These are phyloP conservation scores for Pseudonaja textilis DNA, from an alignment of 2,113 vertebrate genomes.

Conservation along the genomic window DNA sequence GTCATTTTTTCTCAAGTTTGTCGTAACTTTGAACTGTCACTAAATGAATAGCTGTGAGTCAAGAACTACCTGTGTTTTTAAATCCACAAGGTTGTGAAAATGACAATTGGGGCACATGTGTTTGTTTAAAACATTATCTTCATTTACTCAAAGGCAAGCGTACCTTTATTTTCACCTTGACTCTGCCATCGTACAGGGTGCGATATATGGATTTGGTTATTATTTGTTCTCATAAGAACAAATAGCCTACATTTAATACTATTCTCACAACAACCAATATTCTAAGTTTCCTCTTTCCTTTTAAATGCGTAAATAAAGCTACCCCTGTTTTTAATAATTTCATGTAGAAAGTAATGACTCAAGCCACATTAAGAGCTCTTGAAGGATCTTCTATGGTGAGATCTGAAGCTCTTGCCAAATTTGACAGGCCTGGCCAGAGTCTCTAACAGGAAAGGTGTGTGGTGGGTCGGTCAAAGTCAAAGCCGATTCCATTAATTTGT, in stretches of 20 bases:
- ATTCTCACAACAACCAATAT: background rate
- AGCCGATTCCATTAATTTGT: constrained; percentile 26
- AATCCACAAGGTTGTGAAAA: background rate
- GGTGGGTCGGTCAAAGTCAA: constrained; percentile 17
- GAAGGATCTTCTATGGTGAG: constrained; percentile 34
- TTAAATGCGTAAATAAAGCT: constrained; percentile 10
- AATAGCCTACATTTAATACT: no score
- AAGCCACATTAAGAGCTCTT: constrained; percentile 32
- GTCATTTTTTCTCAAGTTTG: background rate
- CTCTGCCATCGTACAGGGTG: background rate
- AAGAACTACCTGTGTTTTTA: background rate
- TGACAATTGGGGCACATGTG: background rate
- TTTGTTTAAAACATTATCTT: background rate
- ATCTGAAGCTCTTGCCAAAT: constrained; percentile 26
- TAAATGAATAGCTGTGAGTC: background rate
- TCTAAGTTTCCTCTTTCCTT: background rate
- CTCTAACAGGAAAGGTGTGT: constrained; percentile 28
- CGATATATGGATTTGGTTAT: background rate
- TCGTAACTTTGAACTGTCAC: background rate
- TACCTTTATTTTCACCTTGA: background rate
- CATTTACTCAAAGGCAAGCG: background rate
- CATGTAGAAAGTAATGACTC: constrained; percentile 29
- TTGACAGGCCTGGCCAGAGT: background rate
- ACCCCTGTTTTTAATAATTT: constrained; percentile 19
- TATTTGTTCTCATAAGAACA: no score